A percentile compares a stretch with the other conserved stretches of the same genome.
Evolutionary conservation across 2,888 invertebrate genomes (phyloP).

Genomic region (Hydrotaea cyrtoneurina): DNA sequence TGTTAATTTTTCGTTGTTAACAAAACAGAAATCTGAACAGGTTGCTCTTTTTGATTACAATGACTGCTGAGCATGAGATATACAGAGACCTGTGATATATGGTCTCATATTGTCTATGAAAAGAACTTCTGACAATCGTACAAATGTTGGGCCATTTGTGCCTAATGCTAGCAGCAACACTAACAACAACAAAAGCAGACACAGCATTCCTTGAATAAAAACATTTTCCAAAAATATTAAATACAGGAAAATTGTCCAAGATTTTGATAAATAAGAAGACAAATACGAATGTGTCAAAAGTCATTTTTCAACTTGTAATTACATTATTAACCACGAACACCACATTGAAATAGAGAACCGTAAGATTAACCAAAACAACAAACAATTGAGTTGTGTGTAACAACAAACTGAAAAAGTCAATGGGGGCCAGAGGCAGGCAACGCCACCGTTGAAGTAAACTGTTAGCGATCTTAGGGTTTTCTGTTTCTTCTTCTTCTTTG

Average conservation of each 20-base stretch:
- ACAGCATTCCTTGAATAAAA: slow-evolving; percentile 21
- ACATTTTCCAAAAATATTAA: slow-evolving; percentile 49
- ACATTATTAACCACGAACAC: slow-evolving; percentile 74
- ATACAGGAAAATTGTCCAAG: slow-evolving; percentile 39
- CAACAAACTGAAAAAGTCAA: not conserved
- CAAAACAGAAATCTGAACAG: slow-evolving; percentile 54
- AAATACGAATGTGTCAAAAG: slow-evolving; percentile 79
- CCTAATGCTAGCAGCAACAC: not conserved
- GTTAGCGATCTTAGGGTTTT: not conserved
- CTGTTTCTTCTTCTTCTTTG: not conserved
- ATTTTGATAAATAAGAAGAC: slow-evolving; percentile 79
- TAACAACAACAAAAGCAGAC: slow-evolving; percentile 17
- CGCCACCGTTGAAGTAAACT: not conserved
- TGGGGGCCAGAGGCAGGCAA: no score
- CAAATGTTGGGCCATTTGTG: slow-evolving; percentile 43
- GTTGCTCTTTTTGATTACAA: slow-evolving; percentile 36
- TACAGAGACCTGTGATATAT: slow-evolving; percentile 2
- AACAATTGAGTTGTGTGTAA: slow-evolving; percentile 50
- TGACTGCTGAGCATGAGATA: slow-evolving; percentile 17
- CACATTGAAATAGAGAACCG: slow-evolving; percentile 5
- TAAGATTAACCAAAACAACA: slow-evolving; percentile 24
- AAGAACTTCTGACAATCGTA: slow-evolving; percentile 44
- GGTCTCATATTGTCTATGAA: not conserved
- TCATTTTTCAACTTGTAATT: slow-evolving; percentile 79
- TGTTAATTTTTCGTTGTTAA: slow-evolving; percentile 60